Conservation (phyloP, 2,113 vertebrate genomes). For the Scopus umbretta region DNA sequence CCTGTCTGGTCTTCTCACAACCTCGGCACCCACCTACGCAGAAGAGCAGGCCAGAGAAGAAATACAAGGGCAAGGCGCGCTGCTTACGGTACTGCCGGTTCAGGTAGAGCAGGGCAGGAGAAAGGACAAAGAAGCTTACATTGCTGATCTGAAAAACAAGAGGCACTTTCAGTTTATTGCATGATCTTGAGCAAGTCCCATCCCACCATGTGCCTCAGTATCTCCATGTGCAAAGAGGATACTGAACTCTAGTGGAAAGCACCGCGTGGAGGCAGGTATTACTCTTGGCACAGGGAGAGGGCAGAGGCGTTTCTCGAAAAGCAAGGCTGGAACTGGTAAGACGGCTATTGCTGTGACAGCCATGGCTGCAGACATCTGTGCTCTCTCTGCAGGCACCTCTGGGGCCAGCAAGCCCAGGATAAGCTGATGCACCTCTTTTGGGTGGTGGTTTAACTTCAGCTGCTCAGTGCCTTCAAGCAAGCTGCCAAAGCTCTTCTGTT, state of each 20-base stretch:
- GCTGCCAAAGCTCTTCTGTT: background rate
- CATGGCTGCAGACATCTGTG: background rate
- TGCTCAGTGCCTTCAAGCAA: background rate
- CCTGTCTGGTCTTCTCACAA: background rate
- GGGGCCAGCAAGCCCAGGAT: background rate
- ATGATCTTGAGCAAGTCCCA: background rate
- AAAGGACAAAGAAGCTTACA: conserved; percentile 84
- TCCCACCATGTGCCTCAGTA: background rate
- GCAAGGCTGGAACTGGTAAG: background rate
- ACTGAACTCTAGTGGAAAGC: background rate
- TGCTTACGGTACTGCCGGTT: conserved; percentile 81
- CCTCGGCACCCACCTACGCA: conserved; percentile 76
- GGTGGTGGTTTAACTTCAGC: background rate
- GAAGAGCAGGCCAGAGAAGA: conserved; percentile 77
- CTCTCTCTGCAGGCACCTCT: background rate
- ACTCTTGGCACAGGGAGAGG: background rate
- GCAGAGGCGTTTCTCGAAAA: background rate
- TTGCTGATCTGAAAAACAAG: conserved; percentile 84
- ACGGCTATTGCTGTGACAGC: background rate
- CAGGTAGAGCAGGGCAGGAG: conserved; percentile 86
- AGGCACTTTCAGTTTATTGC: background rate
- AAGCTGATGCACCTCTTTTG: background rate
- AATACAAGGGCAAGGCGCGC: conserved; percentile 71
- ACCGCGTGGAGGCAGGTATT: rapidly evolving
- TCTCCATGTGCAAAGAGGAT: background rate